phyloP scores from a whole-genome alignment of 2,888 invertebrate species.

The Dysmachus trigonus region DNA sequence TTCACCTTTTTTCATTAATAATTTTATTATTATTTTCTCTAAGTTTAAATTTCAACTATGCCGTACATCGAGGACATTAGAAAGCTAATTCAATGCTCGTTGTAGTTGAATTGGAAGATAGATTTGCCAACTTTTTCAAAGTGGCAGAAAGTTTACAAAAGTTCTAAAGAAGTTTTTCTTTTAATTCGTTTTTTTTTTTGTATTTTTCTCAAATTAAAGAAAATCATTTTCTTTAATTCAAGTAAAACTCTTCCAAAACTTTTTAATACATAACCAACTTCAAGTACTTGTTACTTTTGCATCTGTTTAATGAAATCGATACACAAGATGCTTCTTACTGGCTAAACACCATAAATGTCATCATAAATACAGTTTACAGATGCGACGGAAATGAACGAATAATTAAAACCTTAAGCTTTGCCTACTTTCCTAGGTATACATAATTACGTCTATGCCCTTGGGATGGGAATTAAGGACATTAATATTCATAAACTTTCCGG shows the following conservation, averaged over 20 bases:
- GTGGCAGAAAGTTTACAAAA: no score
- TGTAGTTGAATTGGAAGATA: no score
- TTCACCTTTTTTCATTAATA: no score
- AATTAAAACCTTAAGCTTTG: background rate
- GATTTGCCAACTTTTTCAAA: no score
- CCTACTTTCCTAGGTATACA: background rate
- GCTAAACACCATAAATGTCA: background rate
- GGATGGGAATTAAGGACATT: background rate
- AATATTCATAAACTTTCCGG: background rate
- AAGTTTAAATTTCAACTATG: no score
- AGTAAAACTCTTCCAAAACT: background rate
- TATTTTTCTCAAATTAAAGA: background rate
- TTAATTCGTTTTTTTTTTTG: no score
- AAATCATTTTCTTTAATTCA: no score
- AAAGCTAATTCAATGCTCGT: no score
- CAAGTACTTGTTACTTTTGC: background rate
- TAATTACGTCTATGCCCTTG: background rate
- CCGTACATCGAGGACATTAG: no score
- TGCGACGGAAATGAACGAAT: background rate
- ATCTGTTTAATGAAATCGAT: background rate
- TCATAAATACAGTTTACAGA: background rate
- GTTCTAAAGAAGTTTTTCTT: no score
- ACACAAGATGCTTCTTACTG: background rate
- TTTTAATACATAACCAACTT: background rate
- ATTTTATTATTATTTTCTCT: no score